Evolutionary conservation across 2,888 invertebrate species (phyloP), one percentile per base, ranked within the genome.

Genomic region (Coelinius sp.): DNA sequence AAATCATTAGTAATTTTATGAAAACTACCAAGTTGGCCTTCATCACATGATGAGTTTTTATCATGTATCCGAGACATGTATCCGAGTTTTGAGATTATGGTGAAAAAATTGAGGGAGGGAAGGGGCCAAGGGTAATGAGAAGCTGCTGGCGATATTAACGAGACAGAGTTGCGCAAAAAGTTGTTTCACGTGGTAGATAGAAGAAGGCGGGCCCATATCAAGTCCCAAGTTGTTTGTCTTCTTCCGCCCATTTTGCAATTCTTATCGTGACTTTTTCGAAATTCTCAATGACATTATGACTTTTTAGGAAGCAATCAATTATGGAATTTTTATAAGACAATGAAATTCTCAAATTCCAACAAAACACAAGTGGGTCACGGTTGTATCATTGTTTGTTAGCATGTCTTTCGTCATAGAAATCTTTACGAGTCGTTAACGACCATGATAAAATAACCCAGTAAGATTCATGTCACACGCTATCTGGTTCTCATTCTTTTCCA

Each of bases 1-100:
- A 77, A 74, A 76, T 76, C 71, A 77, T 79, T 76, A 77, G 74
- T 71, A 75, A 76, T 78, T 79, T 77, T 73, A 76, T 75, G 77
- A 73, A 77, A 73, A 78, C 68, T 67, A 66, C 70, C 41, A 25
- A 17, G 22, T 12, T 38, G 35, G 63, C 38, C 68, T 53, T 63
- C 63, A 73, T 64, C 25, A 75, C 66, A 56, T 75, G 31, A 44
- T 46, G 38, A 67, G 73, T 66, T 63, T 41, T 63, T 63, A 10
- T 49, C 67, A 53, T 76, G 56, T 70, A 27, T 56, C 56, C 14
- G 27, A 3, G n/a, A 63, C 63, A 63, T 63, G 63, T 22, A 38
- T n/a, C 22, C 0, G 41, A 41, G 20, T 63, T 22, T 63, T 12
- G 25, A 63, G 38, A 17, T 17, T 12, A 22, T 22, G 41, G 27